phyloP scores from a whole-genome alignment of 2,888 invertebrate species.

The Acronicta aceris region DNA sequence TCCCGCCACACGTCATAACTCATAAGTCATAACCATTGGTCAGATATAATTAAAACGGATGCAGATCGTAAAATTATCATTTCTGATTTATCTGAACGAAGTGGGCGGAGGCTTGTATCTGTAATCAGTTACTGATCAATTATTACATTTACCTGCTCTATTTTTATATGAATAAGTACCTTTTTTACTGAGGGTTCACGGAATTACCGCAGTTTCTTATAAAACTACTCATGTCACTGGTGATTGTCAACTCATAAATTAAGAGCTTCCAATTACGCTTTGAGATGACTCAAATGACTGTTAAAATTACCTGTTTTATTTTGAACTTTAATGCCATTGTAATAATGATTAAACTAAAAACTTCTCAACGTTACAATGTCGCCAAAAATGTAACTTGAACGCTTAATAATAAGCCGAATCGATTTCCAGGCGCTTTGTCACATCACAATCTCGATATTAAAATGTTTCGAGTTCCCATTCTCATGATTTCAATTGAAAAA shows the following conservation, averaged over 20 bases:
- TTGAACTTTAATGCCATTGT: constrained; percentile 39
- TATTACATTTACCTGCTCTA: constrained; percentile 45
- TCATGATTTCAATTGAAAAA: constrained; percentile 78
- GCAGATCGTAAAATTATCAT: constrained; percentile 77
- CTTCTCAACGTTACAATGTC: constrained; percentile 14
- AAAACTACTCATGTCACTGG: constrained; percentile 41
- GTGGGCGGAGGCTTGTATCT: constrained; percentile 72
- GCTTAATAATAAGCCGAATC: constrained; percentile 61
- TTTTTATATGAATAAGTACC: constrained; percentile 43
- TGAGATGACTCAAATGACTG: constrained; percentile 14
- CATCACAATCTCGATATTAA: constrained; percentile 71
- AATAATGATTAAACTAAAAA: constrained; percentile 34
- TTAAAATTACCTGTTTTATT: constrained; percentile 13
- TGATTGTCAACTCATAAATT: constrained; percentile 61
- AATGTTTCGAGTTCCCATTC: constrained; percentile 73
- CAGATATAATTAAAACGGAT: constrained; percentile 83
- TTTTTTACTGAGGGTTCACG: constrained; percentile 25
- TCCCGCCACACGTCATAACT: constrained; percentile 43
- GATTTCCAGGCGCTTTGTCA: constrained; percentile 74
- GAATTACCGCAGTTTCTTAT: constrained; percentile 28
- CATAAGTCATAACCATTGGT: constrained; percentile 57
- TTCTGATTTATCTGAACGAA: constrained; percentile 73
- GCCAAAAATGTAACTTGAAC: constrained; percentile 34
- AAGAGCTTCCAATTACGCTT: constrained; percentile 27
- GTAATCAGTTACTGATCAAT: constrained; percentile 52